phyloP scores from a whole-genome alignment of 92 coral and sea anemone species.

The Heliopora coerulea region DNA sequence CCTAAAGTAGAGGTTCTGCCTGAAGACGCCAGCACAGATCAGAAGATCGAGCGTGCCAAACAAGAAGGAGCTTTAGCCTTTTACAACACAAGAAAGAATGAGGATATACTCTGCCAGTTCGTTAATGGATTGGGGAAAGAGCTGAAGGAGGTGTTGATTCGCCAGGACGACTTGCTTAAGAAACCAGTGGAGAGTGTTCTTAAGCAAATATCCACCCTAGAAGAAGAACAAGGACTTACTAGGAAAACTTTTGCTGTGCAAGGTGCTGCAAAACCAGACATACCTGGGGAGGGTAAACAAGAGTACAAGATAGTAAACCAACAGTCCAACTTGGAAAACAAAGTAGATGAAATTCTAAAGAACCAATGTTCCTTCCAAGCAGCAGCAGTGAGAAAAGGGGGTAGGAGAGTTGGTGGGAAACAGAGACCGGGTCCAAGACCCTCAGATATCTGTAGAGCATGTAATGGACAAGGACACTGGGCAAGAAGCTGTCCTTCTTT shows the following conservation, averaged over 20 bases:
- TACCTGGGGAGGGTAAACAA: not conserved
- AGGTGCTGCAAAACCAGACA: slow-evolving; percentile 18
- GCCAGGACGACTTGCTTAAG: slow-evolving; percentile 43
- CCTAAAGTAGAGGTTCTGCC: slow-evolving; percentile 47
- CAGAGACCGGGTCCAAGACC: slow-evolving; percentile 46
- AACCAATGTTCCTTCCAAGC: slow-evolving; percentile 33
- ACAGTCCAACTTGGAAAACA: slow-evolving; percentile 19
- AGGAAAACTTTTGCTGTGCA: slow-evolving; percentile 30
- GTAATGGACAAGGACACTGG: slow-evolving; percentile 50
- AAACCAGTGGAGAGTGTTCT: slow-evolving; percentile 41
- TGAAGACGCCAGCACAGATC: slow-evolving; percentile 30
- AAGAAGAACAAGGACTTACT: slow-evolving; percentile 37
- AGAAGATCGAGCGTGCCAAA: slow-evolving; percentile 40
- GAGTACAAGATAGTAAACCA: not conserved
- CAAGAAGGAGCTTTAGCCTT: slow-evolving; percentile 49
- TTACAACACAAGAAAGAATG: slow-evolving; percentile 43
- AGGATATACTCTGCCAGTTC: slow-evolving; percentile 54
- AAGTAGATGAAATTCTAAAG: slow-evolving; percentile 42
- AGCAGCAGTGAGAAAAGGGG: slow-evolving; percentile 53
- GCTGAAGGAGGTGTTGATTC: slow-evolving; percentile 45
- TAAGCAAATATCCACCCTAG: slow-evolving; percentile 47
- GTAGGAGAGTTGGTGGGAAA: slow-evolving; percentile 34
- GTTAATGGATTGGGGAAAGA: slow-evolving; percentile 48
- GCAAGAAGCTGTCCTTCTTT: slow-evolving; percentile 51
- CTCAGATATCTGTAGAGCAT: slow-evolving; percentile 43